These are phyloP conservation scores for Lepilemur septentrionalis DNA, from an alignment of 2,797 vertebrate species.

Conservation along the genomic window DNA sequence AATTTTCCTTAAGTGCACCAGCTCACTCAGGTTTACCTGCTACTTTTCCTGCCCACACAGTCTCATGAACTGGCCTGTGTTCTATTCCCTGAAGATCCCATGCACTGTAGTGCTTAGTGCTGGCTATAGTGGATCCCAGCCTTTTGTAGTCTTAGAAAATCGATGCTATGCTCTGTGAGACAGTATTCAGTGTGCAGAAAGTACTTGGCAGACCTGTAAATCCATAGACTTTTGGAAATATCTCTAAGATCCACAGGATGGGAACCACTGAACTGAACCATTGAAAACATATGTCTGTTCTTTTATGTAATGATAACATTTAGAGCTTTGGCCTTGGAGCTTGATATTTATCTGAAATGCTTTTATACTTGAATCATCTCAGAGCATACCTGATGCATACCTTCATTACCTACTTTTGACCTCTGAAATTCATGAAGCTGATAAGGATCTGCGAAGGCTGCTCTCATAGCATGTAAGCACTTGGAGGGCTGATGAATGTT, in stretches of 20 bases:
- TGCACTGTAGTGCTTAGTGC: background rate
- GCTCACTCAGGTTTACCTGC: background rate
- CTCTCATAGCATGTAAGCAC: background rate
- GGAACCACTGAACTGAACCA: conserved; percentile 30
- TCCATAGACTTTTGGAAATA: conserved; percentile 27
- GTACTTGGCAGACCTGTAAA: conserved; percentile 16
- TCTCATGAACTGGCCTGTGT: background rate
- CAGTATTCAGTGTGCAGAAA: conserved; percentile 5
- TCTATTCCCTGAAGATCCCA: background rate
- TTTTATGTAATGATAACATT: conserved; percentile 32
- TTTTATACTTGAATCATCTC: conserved; percentile 49
- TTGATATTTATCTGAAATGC: conserved; percentile 47
- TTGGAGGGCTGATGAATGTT: background rate
- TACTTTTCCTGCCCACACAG: background rate
- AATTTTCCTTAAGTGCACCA: background rate
- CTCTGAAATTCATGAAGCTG: conserved; percentile 42
- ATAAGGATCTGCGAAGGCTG: conserved; percentile 40
- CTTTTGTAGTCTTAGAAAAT: background rate
- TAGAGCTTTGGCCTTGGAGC: conserved; percentile 35
- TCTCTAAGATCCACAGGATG: conserved; percentile 24
- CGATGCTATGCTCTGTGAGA: background rate
- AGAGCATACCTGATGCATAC: conserved; percentile 17
- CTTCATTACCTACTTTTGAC: conserved; percentile 28
- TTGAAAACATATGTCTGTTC: conserved; percentile 37
- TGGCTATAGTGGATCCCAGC: background rate